Base-by-base conservation (phyloP, 1,140 invertebrate genomes). In the Bemisia tabaci region DNA sequence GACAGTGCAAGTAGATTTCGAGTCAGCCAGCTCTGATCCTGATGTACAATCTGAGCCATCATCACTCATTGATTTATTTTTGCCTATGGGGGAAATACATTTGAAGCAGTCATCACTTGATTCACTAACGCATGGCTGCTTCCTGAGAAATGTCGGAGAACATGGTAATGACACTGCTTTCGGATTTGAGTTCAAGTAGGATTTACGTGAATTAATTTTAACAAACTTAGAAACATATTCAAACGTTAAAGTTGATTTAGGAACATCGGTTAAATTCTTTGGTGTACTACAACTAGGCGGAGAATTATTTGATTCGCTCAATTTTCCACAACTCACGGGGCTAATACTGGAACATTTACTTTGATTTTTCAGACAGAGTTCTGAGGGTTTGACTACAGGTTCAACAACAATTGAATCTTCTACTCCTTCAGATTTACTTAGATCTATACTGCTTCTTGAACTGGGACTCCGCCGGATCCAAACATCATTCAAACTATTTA, bases 371-470 rank as follows among this genome's bases (percentile, higher is more conserved):
- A 48, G 17, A 48, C 33, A 48, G 22, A 61, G 33, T 59, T 65
- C 62, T 24, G 71, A 72, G 24, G 72, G 72, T 67, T 69, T 72
- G 1, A 73, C 69, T 33, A 72, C 71, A 0, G 72, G 71, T 64
- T 73, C 72, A 5, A 68, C 67, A 22, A 70, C 48, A 39, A 72
- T 67, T 33, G 62, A 64, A 27, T 22, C 60, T 24, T 61, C 12
- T 63, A 59, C 60, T 24, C 2, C 60, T 66, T 68, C 63, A 59
- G 39, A 64, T 12, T 22, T 59, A 62, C 25, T 62, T 22, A 33
- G 61, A 21, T 63, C 33, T 23, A 59, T 60, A 62, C 39, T 62
- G 58, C 60, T 65, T 26, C 65, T 26, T 60, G 65, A 12, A 65
- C 65, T 59, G 33, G 62, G 63, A 48, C 33, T 48, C 17, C 5